These are phyloP conservation scores for Sus cebifrons DNA, from an alignment of 2,797 vertebrate species.

Conservation along the genomic window DNA sequence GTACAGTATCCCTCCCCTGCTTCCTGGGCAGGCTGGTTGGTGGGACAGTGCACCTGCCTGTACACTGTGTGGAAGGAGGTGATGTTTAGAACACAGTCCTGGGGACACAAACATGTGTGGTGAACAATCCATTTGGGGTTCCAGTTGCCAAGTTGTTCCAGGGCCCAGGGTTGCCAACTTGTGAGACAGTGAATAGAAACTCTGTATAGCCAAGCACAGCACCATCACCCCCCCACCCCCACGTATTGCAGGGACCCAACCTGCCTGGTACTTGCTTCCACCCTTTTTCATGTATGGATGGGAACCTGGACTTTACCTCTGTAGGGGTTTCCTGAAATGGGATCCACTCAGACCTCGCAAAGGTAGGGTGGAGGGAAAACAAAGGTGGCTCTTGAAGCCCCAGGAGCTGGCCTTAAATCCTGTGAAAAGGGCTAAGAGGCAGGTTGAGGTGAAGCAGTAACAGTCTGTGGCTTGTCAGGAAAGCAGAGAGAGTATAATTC, in stretches of 20 bases:
- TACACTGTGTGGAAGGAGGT: neutral
- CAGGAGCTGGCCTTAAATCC: slow-evolving; percentile 77
- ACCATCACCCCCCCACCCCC: slow-evolving; percentile 2
- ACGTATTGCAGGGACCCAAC: slow-evolving; percentile 70
- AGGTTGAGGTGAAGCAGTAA: slow-evolving; percentile 36
- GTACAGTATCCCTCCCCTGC: neutral
- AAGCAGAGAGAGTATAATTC: neutral
- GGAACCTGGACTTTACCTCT: neutral
- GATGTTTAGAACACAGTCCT: neutral
- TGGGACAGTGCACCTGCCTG: neutral
- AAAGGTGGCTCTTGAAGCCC: slow-evolving; percentile 81
- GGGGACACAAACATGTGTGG: neutral
- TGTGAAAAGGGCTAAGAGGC: slow-evolving; percentile 66
- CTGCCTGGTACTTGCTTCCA: slow-evolving; percentile 59
- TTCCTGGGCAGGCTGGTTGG: neutral
- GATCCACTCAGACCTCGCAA: neutral
- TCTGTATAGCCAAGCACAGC: slow-evolving; percentile 20
- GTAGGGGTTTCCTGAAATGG: neutral
- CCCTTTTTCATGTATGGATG: neutral
- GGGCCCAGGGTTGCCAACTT: slow-evolving; percentile 65
- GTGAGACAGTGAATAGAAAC: slow-evolving; percentile 83
- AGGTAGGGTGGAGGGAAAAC: slow-evolving; percentile 63
- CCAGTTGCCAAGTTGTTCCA: slow-evolving; percentile 77
- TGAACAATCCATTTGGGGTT: slow-evolving; percentile 64
- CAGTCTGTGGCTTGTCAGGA: neutral